phyloP scores from a whole-genome alignment of 1,140 invertebrate species.

The Rhopalosiphum padi region DNA sequence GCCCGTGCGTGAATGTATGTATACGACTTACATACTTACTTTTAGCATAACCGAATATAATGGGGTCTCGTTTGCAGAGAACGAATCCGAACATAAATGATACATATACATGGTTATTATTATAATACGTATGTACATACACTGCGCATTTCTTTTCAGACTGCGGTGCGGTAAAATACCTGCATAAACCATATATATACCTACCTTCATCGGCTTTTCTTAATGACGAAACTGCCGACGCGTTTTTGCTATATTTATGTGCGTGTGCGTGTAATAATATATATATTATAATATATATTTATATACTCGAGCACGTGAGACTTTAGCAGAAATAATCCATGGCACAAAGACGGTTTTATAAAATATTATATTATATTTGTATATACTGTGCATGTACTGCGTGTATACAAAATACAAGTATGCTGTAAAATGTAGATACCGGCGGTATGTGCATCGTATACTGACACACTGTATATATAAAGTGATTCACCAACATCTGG shows the following conservation, averaged over 20 bases:
- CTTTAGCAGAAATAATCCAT: background rate
- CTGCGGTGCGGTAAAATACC: background rate
- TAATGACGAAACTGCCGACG: background rate
- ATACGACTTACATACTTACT: background rate
- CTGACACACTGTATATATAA: background rate
- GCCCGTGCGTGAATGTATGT: background rate
- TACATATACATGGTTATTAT: background rate
- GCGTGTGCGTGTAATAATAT: background rate
- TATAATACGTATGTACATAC: background rate
- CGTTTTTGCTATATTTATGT: background rate
- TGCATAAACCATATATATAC: background rate
- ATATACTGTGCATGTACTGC: background rate
- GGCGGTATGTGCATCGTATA: background rate
- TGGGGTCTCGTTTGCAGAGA: background rate
- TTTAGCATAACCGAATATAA: conserved; percentile 10
- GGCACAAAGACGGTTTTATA: background rate
- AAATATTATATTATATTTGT: conserved; percentile 9
- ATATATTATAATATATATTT: background rate
- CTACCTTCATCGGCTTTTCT: background rate
- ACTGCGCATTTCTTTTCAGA: background rate
- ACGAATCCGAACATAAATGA: background rate
- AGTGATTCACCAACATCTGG: background rate
- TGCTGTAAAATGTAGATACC: background rate
- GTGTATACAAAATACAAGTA: background rate
- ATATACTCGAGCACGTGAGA: background rate